phyloP scores from a whole-genome alignment of 2,113 vertebrate genomes.

The Rhynchopsitta pachyrhyncha region DNA sequence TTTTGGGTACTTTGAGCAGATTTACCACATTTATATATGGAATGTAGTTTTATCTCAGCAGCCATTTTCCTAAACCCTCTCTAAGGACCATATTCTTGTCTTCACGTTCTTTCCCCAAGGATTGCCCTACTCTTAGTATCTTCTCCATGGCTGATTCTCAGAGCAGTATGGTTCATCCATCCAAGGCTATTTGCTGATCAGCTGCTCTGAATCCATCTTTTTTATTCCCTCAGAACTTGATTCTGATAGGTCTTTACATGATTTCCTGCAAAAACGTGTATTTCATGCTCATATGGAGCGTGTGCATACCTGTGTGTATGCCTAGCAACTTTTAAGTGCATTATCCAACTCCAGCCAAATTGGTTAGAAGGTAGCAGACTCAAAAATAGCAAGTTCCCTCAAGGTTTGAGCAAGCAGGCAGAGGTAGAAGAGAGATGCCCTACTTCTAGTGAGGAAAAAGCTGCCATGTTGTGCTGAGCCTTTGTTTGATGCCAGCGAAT shows the following conservation, averaged over 20 bases:
- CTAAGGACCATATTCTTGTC: neutral
- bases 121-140: neutral
- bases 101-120: neutral
- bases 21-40: neutral
- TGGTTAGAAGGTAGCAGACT: conserved; percentile 20
- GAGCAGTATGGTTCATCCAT: neutral
- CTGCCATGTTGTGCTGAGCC: conserved; percentile 41
- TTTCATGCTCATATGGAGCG: neutral
- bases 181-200: neutral
- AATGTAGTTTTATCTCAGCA: neutral
- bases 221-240: neutral
- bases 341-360: conserved; percentile 23
- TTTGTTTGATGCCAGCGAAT: conserved; percentile 10
- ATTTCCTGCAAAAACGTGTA: neutral
- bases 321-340: conserved; percentile 31
- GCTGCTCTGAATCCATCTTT: neutral
- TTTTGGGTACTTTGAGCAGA: neutral
- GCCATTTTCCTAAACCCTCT: neutral
- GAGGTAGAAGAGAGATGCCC: conserved; percentile 53
- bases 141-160: neutral
- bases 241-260: neutral
- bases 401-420: conserved; percentile 52
- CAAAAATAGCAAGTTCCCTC: conserved; percentile 65
- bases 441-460: conserved; percentile 51
- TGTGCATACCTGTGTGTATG: neutral